Base-by-base conservation (phyloP, 1,140 invertebrate genomes). In the Drosophila elegans region DNA sequence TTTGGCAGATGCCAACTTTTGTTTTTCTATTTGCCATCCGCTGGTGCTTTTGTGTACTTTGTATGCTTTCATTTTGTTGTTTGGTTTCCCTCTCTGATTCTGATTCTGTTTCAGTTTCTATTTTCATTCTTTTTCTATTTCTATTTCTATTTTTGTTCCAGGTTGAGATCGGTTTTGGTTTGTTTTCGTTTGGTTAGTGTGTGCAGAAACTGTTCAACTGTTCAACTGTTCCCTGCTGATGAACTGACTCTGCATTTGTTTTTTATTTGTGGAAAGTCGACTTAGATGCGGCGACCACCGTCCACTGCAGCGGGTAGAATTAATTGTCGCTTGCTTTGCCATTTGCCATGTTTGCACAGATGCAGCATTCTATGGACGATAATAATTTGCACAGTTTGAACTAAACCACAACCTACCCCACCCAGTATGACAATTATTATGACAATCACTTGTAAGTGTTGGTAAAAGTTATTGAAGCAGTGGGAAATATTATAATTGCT, bases 1-100 rank as follows among this genome's bases (percentile, higher is more conserved):
- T 88, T 88, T 88, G 80, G 72, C 76, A 80, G 64, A 76, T 68
- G 71, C 57, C 72, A 89, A 83, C 63, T 88, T 73, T 83, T 88
- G 66, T 79, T 82, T 86, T 62, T 71, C 48, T 62, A 67, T 74
- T 78, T 72, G 55, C 53, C 49, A 67, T 71, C 21, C 53, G 53
- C 42, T 36, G 36, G 25, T 25, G 60, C 52, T 59, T 51, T 41
- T 54, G 45, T 59, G 25, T 59, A 39, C 41, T 62, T 62, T 64
- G 74, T 49, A 49, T 48, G 53, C 44, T 57, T 53, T 59, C 52
- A 12, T 55, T 75, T 52, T 21, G 63, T 51, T 75, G 59, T 75
- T 75, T 67, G 52, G 66, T 52, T 67, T 74, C 78, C 71, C 36
- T 69, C 72, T 63, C 53, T 13, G 49, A 72, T 51, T 74, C 25